Evolutionary conservation across 1,140 invertebrate genomes (phyloP).

Genomic region (Stegodyphus mimosarum): DNA sequence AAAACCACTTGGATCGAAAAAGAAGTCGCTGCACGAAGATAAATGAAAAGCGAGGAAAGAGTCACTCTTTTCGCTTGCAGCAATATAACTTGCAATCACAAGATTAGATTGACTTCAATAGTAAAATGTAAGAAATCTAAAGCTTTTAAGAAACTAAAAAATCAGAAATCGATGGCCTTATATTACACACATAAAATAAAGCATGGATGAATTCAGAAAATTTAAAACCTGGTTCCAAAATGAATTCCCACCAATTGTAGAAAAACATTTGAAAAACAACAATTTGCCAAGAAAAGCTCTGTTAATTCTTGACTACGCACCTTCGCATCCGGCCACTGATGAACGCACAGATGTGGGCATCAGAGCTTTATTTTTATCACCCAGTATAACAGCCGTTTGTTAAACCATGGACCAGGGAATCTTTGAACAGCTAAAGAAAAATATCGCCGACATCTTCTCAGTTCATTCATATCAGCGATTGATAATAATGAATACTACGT

Average conservation of each 20-base stretch:
- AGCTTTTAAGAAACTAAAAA: constrained; percentile 18
- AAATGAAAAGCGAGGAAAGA: not conserved
- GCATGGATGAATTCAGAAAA: not conserved
- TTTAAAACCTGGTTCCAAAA: not conserved
- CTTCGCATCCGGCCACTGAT: not conserved
- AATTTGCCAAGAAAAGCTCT: not conserved
- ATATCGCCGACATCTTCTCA: constrained; percentile 69
- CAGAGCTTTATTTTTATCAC: not conserved
- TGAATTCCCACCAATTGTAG: not conserved
- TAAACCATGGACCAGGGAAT: not conserved
- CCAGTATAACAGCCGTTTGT: not conserved
- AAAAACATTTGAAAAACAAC: constrained; percentile 5
- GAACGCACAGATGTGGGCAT: constrained; percentile 4
- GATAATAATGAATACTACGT: not conserved
- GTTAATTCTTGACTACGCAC: not conserved
- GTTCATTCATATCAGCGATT: constrained; percentile 69
- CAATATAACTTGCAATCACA: not conserved
- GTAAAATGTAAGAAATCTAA: not conserved
- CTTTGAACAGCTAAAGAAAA: constrained; percentile 1
- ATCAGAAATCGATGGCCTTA: not conserved
- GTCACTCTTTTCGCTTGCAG: not conserved
- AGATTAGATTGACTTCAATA: constrained; percentile 4
- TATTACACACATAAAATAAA: constrained; percentile 15
- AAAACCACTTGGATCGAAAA: constrained; percentile 5
- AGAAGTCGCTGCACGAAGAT: not conserved